phyloP scores from a whole-genome alignment of 2,888 invertebrate genomes.

The Eucriotettix oculatus region DNA sequence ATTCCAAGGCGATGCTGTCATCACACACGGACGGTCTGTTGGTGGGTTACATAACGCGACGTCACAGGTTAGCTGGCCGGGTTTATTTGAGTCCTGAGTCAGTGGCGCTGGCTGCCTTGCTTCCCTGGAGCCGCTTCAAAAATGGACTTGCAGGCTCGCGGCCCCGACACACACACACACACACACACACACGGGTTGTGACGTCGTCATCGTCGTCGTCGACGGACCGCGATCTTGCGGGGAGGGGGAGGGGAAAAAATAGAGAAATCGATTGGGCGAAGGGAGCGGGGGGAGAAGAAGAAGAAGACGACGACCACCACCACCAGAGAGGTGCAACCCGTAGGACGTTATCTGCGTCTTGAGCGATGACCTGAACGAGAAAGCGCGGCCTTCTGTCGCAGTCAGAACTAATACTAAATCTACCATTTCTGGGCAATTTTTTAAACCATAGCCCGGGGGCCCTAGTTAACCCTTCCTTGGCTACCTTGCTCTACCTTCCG shows the following conservation, averaged over 20 bases:
- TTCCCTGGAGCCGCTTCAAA: not conserved
- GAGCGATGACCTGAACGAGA: no score
- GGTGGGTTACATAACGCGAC: slow-evolving; percentile 10
- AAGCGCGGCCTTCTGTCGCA: no score
- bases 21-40: not conserved
- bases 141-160: not conserved
- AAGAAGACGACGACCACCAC: no score
- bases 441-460: no score
- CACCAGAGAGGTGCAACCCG: no score
- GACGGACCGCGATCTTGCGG: not conserved
- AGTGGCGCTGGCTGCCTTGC: not conserved
- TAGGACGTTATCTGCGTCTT: no score
- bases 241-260: not conserved
- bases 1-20: slow-evolving; percentile 8
- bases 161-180: not conserved
- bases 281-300: no score
- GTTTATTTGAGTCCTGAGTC: slow-evolving; percentile 8
- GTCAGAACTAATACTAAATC: no score
- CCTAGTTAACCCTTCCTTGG: no score
- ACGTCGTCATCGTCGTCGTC: no score
- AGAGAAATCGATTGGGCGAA: not conserved
- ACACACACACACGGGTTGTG: not conserved
- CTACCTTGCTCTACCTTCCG: no score
- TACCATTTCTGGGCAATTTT: no score
- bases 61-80: slow-evolving; percentile 4